phyloP scores from a whole-genome alignment of 2,888 invertebrate species.

The Pristionchus mayeri region DNA sequence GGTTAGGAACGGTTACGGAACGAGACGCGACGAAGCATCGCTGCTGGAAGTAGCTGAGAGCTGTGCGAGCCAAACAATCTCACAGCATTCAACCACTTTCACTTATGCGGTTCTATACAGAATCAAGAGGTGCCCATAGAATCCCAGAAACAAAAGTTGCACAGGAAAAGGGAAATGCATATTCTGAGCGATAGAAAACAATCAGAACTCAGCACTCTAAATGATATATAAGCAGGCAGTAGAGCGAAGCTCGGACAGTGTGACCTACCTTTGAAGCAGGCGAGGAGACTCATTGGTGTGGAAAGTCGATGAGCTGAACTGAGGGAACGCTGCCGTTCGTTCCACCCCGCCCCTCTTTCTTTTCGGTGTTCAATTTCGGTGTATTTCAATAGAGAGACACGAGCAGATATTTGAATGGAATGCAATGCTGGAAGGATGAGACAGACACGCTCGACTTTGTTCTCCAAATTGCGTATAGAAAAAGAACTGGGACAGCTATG shows the following conservation, averaged over 20 bases:
- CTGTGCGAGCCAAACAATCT: no score
- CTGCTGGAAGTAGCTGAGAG: no score
- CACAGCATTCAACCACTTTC: no score
- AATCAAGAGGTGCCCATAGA: no score
- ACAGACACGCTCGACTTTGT: neutral
- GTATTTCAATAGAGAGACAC: slow-evolving; percentile 10
- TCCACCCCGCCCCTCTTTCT: slow-evolving; percentile 6
- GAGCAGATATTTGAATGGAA: neutral
- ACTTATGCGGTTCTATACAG: no score
- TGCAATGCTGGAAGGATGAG: neutral
- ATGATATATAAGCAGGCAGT: neutral
- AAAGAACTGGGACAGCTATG: neutral
- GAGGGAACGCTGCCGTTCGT: neutral
- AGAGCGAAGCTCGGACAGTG: neutral
- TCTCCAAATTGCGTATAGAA: neutral
- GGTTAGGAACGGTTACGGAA: slow-evolving; percentile 26
- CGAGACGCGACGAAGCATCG: neutral
- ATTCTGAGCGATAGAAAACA: neutral
- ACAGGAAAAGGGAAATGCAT: neutral
- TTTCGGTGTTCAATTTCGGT: slow-evolving; percentile 31
- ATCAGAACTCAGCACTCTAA: neutral
- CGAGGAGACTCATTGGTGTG: neutral
- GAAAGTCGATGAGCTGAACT: neutral
- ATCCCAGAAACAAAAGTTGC: no score
- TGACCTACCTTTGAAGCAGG: slow-evolving; percentile 34